A percentile compares a stretch with the other conserved stretches of the same genome.
Conservation (phyloP, 2,888 invertebrate genomes). For the Dynastes maya region DNA sequence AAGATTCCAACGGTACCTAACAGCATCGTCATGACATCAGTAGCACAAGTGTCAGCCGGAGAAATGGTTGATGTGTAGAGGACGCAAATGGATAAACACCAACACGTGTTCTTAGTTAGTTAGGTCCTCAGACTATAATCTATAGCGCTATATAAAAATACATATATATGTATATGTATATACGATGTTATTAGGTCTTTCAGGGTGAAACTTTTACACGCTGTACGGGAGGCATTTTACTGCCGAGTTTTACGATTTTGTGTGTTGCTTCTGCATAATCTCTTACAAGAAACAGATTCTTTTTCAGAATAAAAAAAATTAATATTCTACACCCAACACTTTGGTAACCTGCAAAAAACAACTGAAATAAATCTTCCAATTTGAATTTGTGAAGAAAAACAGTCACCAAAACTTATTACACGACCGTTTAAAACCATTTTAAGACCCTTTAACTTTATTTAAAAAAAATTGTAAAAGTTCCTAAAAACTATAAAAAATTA, state of each 20-base stretch:
- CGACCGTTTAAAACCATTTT: no score
- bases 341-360: no score
- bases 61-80: conserved; percentile 28
- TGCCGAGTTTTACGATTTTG: conserved; percentile 36
- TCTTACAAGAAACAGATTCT: no score
- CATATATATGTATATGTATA: conserved; percentile 32
- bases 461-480: no score
- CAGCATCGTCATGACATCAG: background rate
- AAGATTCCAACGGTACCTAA: conserved; percentile 24
- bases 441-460: no score
- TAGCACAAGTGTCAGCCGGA: conserved; percentile 31
- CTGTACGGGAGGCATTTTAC: conserved; percentile 10
- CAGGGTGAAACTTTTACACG: conserved; percentile 22
- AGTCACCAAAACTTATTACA: no score
- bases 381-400: no score
- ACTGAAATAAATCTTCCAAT: no score
- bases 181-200: conserved; percentile 28
- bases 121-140: conserved; percentile 29
- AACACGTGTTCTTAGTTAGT: conserved; percentile 52
- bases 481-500: no score
- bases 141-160: conserved; percentile 44
- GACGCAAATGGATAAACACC: conserved; percentile 35
- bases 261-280: no score
- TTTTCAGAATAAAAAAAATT: no score
- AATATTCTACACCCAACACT: no score